Percentiles rank a stretch among this genome's conserved stretches.
These are phyloP conservation scores for Strigamia transsilvanica DNA, from an alignment of 2,888 invertebrate genomes.

Conservation along the genomic window DNA sequence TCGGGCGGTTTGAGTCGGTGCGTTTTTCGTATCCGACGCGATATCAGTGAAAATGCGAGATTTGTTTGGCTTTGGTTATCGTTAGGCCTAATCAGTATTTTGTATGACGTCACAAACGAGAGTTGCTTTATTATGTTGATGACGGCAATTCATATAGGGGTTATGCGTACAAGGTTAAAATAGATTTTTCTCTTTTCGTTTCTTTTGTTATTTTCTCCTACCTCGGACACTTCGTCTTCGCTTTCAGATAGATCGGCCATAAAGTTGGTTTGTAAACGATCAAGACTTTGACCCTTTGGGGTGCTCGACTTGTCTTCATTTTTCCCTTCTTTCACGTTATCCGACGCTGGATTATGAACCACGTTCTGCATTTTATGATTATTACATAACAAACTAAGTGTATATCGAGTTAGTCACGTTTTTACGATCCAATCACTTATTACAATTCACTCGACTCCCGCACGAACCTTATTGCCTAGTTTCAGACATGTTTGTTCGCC, in stretches of 20 bases:
- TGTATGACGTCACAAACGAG: too few species aligned
- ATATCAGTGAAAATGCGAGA: neutral
- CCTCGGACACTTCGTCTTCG: constrained; percentile 96
- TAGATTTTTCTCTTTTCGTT: neutral
- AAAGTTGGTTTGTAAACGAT: constrained; percentile 77
- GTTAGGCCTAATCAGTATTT: too few species aligned
- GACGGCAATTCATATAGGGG: too few species aligned
- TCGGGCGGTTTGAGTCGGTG: too few species aligned
- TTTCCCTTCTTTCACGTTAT: constrained; percentile 60
- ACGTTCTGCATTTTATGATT: constrained; percentile 79
- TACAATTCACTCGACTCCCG: too few species aligned
- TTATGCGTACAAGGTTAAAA: constrained; percentile 58
- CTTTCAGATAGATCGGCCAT: constrained; percentile 94
- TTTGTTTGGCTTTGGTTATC: neutral
- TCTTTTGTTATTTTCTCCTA: constrained; percentile 66
- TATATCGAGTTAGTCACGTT: too few species aligned
- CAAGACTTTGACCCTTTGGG: constrained; percentile 57
- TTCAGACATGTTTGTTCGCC: constrained; percentile 57
- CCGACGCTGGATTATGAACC: constrained; percentile 77
- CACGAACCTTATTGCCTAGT: constrained; percentile 55
- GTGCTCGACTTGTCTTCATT: constrained; percentile 55
- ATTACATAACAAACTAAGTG: neutral
- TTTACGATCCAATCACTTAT: too few species aligned
- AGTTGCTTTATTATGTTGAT: too few species aligned
- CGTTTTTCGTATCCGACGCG: too few species aligned